Conservation (phyloP, 2,113 vertebrate genomes). For the Tragelaphus buxtoni region DNA sequence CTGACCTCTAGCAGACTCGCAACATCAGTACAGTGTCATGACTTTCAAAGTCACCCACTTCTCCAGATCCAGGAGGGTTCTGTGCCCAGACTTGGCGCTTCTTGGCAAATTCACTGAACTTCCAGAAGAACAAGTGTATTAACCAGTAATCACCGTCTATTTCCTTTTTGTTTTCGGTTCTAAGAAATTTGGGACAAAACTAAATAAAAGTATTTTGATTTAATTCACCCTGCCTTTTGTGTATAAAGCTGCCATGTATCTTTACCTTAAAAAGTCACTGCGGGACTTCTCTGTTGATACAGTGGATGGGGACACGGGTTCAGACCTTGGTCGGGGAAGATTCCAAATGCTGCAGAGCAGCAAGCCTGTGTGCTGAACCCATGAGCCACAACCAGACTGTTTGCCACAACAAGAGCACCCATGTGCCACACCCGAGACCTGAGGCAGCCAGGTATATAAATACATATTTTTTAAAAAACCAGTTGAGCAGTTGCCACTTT, state of each 20-base stretch:
- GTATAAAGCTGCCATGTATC: neutral
- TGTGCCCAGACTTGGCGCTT: neutral
- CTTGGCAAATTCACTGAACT: neutral
- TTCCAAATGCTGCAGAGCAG: neutral
- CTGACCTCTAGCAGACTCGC: neutral
- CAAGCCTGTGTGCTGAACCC: neutral
- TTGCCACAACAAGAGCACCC: rapidly evolving
- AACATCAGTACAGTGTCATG: no score
- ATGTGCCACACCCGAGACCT: neutral
- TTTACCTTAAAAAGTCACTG: neutral
- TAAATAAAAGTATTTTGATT: neutral
- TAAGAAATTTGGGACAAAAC: neutral
- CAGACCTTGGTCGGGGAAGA: neutral
- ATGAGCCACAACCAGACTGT: neutral
- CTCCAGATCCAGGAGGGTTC: neutral
- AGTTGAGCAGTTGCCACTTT: no score
- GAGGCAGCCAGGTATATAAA: neutral
- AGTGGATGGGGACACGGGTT: neutral
- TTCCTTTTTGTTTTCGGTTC: neutral
- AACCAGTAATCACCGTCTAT: neutral
- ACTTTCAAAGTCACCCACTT: neutral
- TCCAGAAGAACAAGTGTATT: neutral
- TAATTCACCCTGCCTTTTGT: neutral
- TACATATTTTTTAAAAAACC: neutral
- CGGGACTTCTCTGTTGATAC: neutral